phyloP scores from a whole-genome alignment of 1,140 invertebrate genomes.

The Anadara kagoshimensis region DNA sequence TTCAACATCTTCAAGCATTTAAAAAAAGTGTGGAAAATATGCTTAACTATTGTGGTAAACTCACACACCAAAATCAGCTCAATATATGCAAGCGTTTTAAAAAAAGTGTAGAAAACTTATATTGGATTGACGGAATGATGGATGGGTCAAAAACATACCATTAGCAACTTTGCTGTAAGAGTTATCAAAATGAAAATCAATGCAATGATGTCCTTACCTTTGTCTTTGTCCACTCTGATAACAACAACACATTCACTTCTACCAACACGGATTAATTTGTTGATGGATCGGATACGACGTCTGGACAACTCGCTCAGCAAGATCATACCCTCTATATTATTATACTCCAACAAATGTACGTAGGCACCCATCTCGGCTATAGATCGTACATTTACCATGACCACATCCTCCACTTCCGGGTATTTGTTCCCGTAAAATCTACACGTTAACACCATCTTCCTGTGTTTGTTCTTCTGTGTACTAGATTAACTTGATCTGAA shows the following conservation, averaged over 20 bases:
- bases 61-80: too few relatives aligned
- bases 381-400: slow-evolving; percentile 98
- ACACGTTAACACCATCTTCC: slow-evolving; percentile 92
- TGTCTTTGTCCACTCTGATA: slow-evolving; percentile 99
- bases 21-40: too few relatives aligned
- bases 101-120: too few relatives aligned
- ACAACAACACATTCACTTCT: slow-evolving; percentile 99
- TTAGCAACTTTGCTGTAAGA: too few relatives aligned
- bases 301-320: slow-evolving; percentile 94
- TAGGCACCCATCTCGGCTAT: slow-evolving; percentile 99
- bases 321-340: slow-evolving; percentile 96
- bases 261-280: slow-evolving; percentile 98
- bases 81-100: too few relatives aligned
- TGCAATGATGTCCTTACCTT: slow-evolving; percentile 80
- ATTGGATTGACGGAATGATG: too few relatives aligned
- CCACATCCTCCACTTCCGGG: slow-evolving; percentile 99
- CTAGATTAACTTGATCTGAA: neutral
- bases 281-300: slow-evolving; percentile 98
- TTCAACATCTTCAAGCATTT: too few relatives aligned
- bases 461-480: neutral
- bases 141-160: too few relatives aligned
- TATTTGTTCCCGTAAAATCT: slow-evolving; percentile 98
- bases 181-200: too few relatives aligned
- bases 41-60: too few relatives aligned
- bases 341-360: slow-evolving; percentile 97